Percentiles rank a stretch among this genome's conserved stretches.
These are phyloP conservation scores for Meleagris gallopavo DNA, from an alignment of 2,113 vertebrate species.

Conservation along the genomic window DNA sequence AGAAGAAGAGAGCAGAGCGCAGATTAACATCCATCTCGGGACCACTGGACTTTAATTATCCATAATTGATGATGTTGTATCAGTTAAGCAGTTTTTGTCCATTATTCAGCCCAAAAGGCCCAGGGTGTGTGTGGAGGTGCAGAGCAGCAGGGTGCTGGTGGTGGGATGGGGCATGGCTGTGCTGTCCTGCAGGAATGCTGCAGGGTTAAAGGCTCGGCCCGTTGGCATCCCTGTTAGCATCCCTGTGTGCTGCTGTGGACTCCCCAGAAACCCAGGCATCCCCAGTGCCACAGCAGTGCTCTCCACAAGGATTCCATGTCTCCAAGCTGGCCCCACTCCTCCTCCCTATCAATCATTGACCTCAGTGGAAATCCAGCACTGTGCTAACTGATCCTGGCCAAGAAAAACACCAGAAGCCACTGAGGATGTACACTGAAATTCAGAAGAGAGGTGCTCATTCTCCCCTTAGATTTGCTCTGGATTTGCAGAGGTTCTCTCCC, in stretches of 20 bases:
- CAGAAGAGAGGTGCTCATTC: neutral
- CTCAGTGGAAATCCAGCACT: neutral
- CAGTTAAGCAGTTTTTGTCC: neutral
- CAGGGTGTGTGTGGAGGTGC: neutral
- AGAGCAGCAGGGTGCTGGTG: neutral
- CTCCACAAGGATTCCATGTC: neutral
- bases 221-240: neutral
- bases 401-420: neutral
- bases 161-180: neutral
- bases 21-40: conserved; percentile 44
- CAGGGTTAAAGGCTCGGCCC: neutral
- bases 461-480: neutral
- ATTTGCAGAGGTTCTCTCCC: neutral
- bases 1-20: neutral
- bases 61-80: conserved; percentile 14
- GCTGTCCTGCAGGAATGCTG: neutral
- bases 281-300: neutral
- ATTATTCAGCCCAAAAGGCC: neutral
- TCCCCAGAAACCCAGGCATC: fast-evolving
- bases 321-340: neutral
- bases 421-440: neutral
- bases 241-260: neutral
- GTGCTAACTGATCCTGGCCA: neutral
- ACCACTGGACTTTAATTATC: conserved; percentile 57
- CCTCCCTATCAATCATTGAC: neutral